Evolutionary conservation across 2,888 invertebrate species (phyloP), one percentile per base, ranked within the genome.

Genomic region (Diloba caeruleocephala): DNA sequence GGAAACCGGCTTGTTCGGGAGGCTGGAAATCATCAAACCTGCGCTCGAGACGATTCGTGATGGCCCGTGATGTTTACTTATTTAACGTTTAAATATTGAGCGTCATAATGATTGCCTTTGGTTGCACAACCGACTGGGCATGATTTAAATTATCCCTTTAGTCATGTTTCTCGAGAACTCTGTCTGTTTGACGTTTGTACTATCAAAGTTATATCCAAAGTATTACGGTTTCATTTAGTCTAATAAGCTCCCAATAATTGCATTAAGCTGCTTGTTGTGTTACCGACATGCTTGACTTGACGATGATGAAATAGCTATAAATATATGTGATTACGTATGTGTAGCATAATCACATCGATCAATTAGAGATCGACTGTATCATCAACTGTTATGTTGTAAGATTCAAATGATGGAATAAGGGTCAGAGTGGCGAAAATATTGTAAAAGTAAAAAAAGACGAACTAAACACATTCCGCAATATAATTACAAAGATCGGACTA

Each of bases 341-440:
- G 32, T 41, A 49, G 25, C 38, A 54, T 51, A 52, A 65, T 56
- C 28, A 23, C 26, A 37, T 7, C 32, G 44, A 63, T 56, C 52
- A 46, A 67, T 70, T 58, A 51, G 23, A 41, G 10, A 42, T 31
- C 46, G 41, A 52, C 56, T 63, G 67, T 64, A 67, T 38, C 56
- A 56, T 70, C 67, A 46, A 41, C 25, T 37, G 41, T 52, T 57
- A 62, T 48, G 48, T n/a, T 56, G 23, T 26, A 9, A 23, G 29
- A 37, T 50, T 19, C 25, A 34, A 48, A 50, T 56, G n/a, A 50
- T 52, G 44, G 43, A 59, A 55, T n/a, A 21, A 21, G 44, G 60
- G 44, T 29, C 44, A 45, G 25, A 36, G 38, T 12, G 43, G 21
- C 21, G 21, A 21, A 21, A 21, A 5, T 28, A 34, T n/a, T 56